Percentiles rank a stretch among this genome's conserved stretches.
Conservation (phyloP, 2,888 invertebrate species). For the Meiosimyza platycephala region DNA sequence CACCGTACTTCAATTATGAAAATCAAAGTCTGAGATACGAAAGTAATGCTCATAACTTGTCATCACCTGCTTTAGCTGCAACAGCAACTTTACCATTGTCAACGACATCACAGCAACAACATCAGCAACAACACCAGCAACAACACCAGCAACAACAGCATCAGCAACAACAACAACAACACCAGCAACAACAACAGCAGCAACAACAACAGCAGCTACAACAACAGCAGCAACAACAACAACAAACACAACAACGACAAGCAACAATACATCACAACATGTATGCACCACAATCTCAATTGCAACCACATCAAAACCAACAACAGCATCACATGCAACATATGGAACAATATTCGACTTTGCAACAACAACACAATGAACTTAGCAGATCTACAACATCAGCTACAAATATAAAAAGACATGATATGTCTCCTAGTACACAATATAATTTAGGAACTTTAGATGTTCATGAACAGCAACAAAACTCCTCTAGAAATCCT, state of each 20-base stretch:
- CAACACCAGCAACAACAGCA: neutral
- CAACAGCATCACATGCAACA: conserved; percentile 39
- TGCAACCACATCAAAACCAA: conserved; percentile 23
- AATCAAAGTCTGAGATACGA: conserved; percentile 45
- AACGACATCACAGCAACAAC: conserved; percentile 42
- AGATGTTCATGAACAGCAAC: conserved; percentile 37
- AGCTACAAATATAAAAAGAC: neutral
- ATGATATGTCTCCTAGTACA: neutral
- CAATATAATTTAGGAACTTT: conserved; percentile 12
- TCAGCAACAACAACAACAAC: conserved; percentile 19
- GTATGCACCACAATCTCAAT: conserved; percentile 31
- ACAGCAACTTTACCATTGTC: conserved; percentile 56
- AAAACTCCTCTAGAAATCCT: conserved; percentile 17
- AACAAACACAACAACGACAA: conserved; percentile 37
- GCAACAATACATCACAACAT: conserved; percentile 28
- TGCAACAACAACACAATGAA: conserved; percentile 22
- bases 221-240: conserved; percentile 53
- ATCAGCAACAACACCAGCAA: conserved; percentile 40
- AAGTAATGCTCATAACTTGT: conserved; percentile 45
- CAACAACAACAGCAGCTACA: conserved; percentile 37
- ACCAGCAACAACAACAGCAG: conserved; percentile 22
- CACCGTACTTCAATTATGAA: conserved; percentile 48
- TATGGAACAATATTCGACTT: conserved; percentile 30
- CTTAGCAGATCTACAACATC: neutral
- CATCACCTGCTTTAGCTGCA: conserved; percentile 54